Percentiles rank a stretch among this genome's conserved stretches.
These are phyloP conservation scores for Eleutherodactylus coqui DNA, from an alignment of 2,797 vertebrate genomes.

Conservation along the genomic window DNA sequence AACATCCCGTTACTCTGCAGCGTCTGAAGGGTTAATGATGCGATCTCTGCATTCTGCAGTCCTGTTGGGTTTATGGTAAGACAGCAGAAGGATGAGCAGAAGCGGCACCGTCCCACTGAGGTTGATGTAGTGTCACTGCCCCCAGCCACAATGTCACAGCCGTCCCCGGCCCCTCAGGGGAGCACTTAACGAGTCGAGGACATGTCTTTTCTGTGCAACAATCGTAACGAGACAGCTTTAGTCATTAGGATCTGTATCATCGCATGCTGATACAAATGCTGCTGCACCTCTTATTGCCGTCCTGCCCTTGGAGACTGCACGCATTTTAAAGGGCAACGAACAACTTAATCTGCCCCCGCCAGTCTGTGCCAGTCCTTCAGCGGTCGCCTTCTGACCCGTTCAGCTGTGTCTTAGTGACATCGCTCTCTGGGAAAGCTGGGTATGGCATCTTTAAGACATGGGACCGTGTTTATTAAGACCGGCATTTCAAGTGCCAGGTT, in stretches of 20 bases:
- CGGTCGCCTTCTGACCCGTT: neutral
- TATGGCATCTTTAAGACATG: no score
- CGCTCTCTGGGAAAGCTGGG: neutral
- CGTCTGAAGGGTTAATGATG: constrained; percentile 5
- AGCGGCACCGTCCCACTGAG: neutral
- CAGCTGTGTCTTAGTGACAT: neutral
- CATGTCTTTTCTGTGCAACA: constrained; percentile 27
- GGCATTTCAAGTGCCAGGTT: no score
- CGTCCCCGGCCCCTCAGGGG: constrained; percentile 34
- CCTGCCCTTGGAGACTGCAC: neutral
- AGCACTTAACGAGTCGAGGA: constrained; percentile 44
- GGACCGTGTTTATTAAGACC: no score
- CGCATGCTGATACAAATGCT: neutral
- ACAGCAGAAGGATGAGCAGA: constrained; percentile 8
- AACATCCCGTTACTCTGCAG: no score
- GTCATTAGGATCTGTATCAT: constrained; percentile 36
- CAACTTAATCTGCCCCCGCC: no score
- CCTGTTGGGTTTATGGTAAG: neutral
- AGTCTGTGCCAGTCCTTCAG: no score
- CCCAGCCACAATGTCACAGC: constrained; percentile 43
- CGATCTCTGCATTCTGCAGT: neutral
- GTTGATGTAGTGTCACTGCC: constrained; percentile 47
- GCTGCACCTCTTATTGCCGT: neutral
- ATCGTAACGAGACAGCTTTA: constrained; percentile 14
- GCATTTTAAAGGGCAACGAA: neutral